Percentiles rank a stretch among this genome's conserved stretches.
Conservation (phyloP, 2,888 invertebrate species). For the Xestia rhomboidea region DNA sequence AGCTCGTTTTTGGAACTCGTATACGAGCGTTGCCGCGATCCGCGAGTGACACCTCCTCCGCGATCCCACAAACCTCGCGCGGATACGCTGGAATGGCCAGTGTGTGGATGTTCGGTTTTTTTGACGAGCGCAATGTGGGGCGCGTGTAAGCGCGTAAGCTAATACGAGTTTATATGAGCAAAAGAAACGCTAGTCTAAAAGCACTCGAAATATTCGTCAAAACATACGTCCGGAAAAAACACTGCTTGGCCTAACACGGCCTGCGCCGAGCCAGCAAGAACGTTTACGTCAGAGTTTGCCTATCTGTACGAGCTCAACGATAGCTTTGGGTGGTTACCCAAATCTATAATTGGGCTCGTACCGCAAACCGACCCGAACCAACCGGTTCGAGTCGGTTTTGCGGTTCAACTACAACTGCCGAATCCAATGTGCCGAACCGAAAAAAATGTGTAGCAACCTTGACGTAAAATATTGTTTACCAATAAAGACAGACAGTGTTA, state of each 20-base stretch:
- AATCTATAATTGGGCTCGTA: no score
- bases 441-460: not conserved
- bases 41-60: not conserved
- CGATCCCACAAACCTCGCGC: not conserved
- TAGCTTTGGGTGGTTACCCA: not conserved
- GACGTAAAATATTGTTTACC: constrained; percentile 61
- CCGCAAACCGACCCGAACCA: no score
- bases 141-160: not conserved
- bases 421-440: not conserved
- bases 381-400: not conserved
- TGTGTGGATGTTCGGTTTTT: not conserved
- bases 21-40: not conserved
- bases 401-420: not conserved
- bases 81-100: not conserved
- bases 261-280: not conserved
- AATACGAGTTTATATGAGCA: not conserved
- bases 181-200: not conserved
- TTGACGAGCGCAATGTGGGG: not conserved
- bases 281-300: not conserved
- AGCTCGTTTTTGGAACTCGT: not conserved
- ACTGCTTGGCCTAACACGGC: not conserved
- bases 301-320: not conserved
- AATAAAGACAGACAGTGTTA: constrained; percentile 54
- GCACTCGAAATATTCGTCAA: not conserved
- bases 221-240: not conserved